Base-by-base conservation (phyloP, 2,888 invertebrate genomes). In the Drosophila birchii region DNA sequence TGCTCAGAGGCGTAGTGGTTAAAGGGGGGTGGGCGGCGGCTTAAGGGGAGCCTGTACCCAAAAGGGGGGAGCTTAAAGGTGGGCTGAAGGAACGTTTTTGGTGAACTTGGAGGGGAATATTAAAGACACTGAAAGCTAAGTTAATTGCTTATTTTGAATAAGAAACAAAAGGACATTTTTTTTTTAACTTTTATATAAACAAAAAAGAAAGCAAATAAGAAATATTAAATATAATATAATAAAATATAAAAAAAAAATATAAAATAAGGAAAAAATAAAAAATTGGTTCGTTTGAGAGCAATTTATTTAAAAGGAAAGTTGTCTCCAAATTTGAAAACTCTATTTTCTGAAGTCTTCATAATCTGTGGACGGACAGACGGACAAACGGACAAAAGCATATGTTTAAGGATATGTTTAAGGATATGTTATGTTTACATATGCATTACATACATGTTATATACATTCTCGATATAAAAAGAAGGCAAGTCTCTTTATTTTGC, bases 41-140 rank as follows among this genome's bases (percentile, higher is more conserved):
- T 5, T 26, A 26, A 26, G 26, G 26, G 41, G 32, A 55, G 47
- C n/a, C 47, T n/a, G 47, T 11, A 16, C 45, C 12, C 29, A 8
- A 34, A 60, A 49, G 23, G 39, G 20, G 45, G 12, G 1, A 5
- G n/a, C 23, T 39, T 36, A 18, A 32, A 43, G 12, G n/a, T 32
- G n/a, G 44, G 12, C 12, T 29, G 56, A 34, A 20, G 34, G 3
- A 18, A 47, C 12, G 47, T 5, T 32, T 47, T 32, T 47, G 18
- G 29, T 32, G 47, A 20, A 45, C 57, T 39, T 39, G 49, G 38
- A 51, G 62, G 51, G 51, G 23, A 56, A 44, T 66, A 20, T 66
- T 4, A 20, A n/a, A 2, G 16, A 20, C 59, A 59, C 59, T 39
- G 32, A 51, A 14, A n/a, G 7, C 5, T 1, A 5, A 16, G 16